Conservation (phyloP, 64 coral and sea anemone genomes). For the Montipora efflorescens region DNA sequence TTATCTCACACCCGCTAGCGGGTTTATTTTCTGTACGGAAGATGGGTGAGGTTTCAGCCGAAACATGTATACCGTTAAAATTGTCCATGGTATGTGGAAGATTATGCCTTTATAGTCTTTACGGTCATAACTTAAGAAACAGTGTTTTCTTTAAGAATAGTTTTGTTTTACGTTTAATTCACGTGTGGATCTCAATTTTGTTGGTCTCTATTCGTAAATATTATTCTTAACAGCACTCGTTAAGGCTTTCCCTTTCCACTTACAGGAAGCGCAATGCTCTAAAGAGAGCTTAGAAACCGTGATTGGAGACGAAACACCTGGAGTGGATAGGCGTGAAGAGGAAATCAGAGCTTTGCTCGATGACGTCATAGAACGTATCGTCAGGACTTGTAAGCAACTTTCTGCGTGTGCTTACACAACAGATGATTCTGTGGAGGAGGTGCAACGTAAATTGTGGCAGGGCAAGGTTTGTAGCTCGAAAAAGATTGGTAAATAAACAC, state of each 20-base stretch:
- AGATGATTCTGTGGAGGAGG: slow-evolving; percentile 83
- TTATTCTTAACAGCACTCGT: no score
- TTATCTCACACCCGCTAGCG: no score
- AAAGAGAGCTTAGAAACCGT: slow-evolving; percentile 90
- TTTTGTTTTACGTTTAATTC: no score
- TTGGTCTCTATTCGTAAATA: no score
- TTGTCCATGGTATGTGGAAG: no score
- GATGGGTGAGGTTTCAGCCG: no score
- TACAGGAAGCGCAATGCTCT: slow-evolving; percentile 32
- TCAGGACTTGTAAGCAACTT: slow-evolving; percentile 60
- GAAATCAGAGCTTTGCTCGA: slow-evolving; percentile 76
- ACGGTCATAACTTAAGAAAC: no score
- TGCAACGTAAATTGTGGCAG: slow-evolving; percentile 66
- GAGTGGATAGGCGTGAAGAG: slow-evolving; percentile 58
- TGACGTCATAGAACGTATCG: slow-evolving; percentile 71
- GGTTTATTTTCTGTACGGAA: no score
- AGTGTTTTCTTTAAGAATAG: no score
- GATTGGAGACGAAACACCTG: slow-evolving; percentile 67
- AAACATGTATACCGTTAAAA: no score
- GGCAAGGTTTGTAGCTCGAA: slow-evolving; percentile 65
- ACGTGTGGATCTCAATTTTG: no score
- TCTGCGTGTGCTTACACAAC: slow-evolving; percentile 74
- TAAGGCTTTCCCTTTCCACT: background rate
- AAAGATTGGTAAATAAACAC: background rate
- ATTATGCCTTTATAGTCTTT: no score